These are phyloP conservation scores for Picathartes gymnocephalus DNA, from an alignment of 2,113 vertebrate genomes.

Conservation along the genomic window DNA sequence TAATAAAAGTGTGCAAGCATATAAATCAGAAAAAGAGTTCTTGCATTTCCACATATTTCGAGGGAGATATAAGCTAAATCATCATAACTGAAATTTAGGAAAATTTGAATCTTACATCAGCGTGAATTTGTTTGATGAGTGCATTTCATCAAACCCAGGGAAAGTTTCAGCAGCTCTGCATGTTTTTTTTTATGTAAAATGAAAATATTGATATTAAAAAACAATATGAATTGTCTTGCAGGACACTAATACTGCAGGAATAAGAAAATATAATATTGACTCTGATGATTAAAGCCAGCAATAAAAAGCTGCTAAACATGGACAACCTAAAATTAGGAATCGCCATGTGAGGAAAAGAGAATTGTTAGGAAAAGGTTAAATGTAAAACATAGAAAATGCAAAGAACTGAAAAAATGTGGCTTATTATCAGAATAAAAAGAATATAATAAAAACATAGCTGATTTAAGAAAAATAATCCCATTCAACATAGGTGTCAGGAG, in stretches of 20 bases:
- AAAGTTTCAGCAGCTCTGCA: not conserved
- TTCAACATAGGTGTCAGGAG: not conserved
- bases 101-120: not conserved
- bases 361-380: not conserved
- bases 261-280: not conserved
- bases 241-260: not conserved
- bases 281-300: not conserved
- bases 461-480: conserved; percentile 1
- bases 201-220: not conserved
- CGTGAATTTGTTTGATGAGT: not conserved
- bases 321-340: not conserved
- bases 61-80: not conserved
- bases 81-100: not conserved
- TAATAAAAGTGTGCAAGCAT: not conserved
- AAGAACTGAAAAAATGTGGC: not conserved
- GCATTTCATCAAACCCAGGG: not conserved
- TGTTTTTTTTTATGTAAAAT: not conserved
- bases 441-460: not conserved
- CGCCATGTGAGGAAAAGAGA: not conserved
- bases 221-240: not conserved
- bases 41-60: not conserved
- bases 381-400: not conserved
- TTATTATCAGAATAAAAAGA: not conserved
- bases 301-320: not conserved
- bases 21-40: not conserved